Conservation (phyloP, 2,113 vertebrate species). For the Pachypanchax playfairii region DNA sequence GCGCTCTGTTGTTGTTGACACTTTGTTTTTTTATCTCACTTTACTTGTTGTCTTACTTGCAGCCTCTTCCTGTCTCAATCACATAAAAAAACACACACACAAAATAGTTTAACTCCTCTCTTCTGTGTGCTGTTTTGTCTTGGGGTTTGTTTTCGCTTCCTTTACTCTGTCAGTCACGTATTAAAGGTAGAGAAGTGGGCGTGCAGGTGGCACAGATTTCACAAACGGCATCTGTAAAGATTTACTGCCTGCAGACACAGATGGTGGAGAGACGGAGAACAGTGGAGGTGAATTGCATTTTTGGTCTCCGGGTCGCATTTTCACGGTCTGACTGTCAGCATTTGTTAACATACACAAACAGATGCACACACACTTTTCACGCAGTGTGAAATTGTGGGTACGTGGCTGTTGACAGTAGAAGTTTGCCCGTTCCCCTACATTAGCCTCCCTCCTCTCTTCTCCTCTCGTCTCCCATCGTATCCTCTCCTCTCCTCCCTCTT, state of each 20-base stretch:
- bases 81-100: too few relatives aligned
- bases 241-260: constrained; percentile 70
- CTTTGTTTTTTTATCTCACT: constrained; percentile 51
- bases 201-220: constrained; percentile 58
- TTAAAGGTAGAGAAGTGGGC: constrained; percentile 15
- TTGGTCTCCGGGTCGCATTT: constrained; percentile 40
- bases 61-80: constrained; percentile 27
- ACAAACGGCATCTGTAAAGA: constrained; percentile 63
- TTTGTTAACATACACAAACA: constrained; percentile 56
- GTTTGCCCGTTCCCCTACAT: constrained; percentile 51
- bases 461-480: constrained; percentile 36
- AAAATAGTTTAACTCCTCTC: constrained; percentile 15
- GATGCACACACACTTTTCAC: neutral
- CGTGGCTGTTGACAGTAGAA: constrained; percentile 63
- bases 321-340: constrained; percentile 51
- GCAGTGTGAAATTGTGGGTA: constrained; percentile 49
- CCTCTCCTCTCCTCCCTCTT: constrained; percentile 27
- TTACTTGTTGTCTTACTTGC: constrained; percentile 16
- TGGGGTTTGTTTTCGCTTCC: constrained; percentile 4
- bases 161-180: constrained; percentile 18
- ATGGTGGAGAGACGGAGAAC: constrained; percentile 45
- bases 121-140: neutral
- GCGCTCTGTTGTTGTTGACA: constrained; percentile 43
- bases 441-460: constrained; percentile 2
- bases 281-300: constrained; percentile 52